Evolutionary conservation across 2,113 vertebrate species (phyloP).

Genomic region (Rhinolophus ferrumequinum): DNA sequence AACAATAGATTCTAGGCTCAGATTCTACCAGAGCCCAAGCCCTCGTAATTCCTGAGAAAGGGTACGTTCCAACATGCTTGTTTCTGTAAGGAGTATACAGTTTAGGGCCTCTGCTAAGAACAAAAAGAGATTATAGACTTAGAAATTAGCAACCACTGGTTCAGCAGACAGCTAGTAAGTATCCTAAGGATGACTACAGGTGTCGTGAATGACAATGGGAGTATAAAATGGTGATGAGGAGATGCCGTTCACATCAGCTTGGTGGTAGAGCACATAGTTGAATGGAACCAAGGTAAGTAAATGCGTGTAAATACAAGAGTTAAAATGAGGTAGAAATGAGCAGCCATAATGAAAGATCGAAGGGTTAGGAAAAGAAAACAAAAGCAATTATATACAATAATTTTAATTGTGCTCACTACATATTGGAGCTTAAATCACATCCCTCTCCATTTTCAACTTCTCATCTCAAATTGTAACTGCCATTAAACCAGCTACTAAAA

Average conservation of each 20-base stretch:
- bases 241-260: neutral
- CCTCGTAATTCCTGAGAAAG: neutral
- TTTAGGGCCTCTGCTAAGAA: conserved; percentile 11
- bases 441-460: conserved; percentile 26
- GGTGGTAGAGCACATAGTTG: neutral
- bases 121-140: neutral
- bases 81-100: neutral
- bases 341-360: neutral
- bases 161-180: neutral
- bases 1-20: conserved; percentile 27
- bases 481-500: conserved; percentile 12
- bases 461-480: conserved; percentile 16
- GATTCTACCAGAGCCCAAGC: neutral
- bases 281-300: neutral
- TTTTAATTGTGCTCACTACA: neutral
- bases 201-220: neutral
- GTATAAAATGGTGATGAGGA: neutral
- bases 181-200: neutral
- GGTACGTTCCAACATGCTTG: neutral
- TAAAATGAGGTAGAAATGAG: neutral
- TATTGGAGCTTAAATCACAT: neutral
- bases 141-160: conserved; percentile 2
- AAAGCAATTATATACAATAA: neutral
- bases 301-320: neutral
- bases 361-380: neutral